Conservation (phyloP, 1,140 invertebrate species). For the Brachionus plicatilis region DNA sequence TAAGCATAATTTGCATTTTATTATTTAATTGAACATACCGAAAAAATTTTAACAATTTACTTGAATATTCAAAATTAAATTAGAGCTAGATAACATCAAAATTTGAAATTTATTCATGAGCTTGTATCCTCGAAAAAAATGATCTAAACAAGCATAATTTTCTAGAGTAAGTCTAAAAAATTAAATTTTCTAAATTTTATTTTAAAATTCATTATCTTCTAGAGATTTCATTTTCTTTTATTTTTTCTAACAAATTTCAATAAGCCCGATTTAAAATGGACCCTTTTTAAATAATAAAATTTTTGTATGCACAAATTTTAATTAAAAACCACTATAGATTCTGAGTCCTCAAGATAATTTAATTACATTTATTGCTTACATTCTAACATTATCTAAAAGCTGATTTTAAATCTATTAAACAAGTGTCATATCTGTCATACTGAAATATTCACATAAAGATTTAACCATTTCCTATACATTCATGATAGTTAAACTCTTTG, state of each 20-base stretch:
- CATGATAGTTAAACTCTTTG: not conserved
- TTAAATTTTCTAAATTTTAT: not conserved
- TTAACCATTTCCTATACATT: not conserved
- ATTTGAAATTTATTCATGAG: not conserved
- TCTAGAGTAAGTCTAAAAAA: not conserved
- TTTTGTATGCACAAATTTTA: not conserved
- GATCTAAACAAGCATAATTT: not conserved
- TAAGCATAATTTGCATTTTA: slow-evolving; percentile 19
- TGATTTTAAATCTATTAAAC: not conserved
- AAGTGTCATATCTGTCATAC: not conserved
- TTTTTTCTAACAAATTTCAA: too few relatives aligned
- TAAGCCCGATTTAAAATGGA: too few relatives aligned
- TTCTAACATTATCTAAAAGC: not conserved
- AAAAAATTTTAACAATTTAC: not conserved
- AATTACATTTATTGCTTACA: not conserved
- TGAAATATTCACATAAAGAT: not conserved
- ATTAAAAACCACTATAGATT: not conserved
- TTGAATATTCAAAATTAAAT: not conserved
- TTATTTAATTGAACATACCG: not conserved
- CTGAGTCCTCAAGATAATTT: not conserved
- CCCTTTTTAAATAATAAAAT: too few relatives aligned
- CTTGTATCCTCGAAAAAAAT: not conserved
- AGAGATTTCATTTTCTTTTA: too few relatives aligned
- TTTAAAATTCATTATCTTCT: too few relatives aligned
- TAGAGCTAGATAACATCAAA: not conserved